Base-by-base conservation (phyloP, 2,797 vertebrate species). In the Chelidonichthys spinosus region DNA sequence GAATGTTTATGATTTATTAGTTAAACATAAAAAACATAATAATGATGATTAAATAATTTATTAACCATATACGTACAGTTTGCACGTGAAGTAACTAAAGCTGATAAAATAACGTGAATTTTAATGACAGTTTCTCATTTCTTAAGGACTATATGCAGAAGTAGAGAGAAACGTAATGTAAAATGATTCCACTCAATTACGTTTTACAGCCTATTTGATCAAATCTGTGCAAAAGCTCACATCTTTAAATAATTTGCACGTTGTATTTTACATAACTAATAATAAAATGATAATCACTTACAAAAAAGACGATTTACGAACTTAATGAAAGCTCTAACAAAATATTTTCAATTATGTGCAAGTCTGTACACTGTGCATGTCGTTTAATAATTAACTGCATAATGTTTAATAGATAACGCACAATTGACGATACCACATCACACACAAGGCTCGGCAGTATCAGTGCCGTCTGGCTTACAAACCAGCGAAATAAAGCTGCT, bases 321-420 rank as follows among this genome's bases (percentile, higher is more conserved):
- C 35, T 46, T n/a, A 44, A 65, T 44, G 37, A 63, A 15, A 33
- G 40, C 18, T 63, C 11, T 58, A 25, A 53, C 13, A 44, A 63
- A 58, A 65, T 13, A n/a, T 55, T 61, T 63, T 64, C 2, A 72
- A 74, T 65, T 47, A 77, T 75, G 62, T 42, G 61, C 17, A 47
- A 9, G 43, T 67, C 33, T 72, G 42, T 69, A 54, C 25, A n/a
- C n/a, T n/a, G n/a, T 50, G 42, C 9, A 39, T n/a, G 33, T n/a
- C 25, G 25, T 54, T 75, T 63, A 56, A 72, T 72, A 67, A 65
- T 82, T 35, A 2, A 81, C 59, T 35, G 33, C 9, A 2, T 37
- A 18, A 25, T 75, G 47, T 7, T 54, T 66, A 69, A 55, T 63
- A 44, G 52, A 61, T 62, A 10, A 61, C 39, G 32, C 15, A 36